Evolutionary conservation across 2,888 invertebrate genomes (phyloP).

Genomic region (Xylophagus ater): DNA sequence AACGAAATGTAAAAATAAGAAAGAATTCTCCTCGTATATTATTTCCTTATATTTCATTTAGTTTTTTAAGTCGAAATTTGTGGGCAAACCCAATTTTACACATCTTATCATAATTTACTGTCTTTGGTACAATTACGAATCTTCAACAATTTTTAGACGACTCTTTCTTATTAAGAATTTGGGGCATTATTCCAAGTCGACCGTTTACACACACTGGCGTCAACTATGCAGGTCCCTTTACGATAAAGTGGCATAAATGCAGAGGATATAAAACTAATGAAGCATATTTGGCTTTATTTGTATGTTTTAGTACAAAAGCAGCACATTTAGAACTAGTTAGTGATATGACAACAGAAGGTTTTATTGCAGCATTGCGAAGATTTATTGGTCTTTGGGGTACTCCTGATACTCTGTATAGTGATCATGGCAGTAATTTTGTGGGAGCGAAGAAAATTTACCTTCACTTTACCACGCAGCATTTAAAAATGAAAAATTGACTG

Average conservation of each 20-base stretch:
- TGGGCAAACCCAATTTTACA: too few relatives aligned
- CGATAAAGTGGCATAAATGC: conserved; percentile 7
- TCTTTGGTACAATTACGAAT: background rate
- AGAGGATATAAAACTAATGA: conserved; percentile 16
- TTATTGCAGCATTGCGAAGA: conserved; percentile 19
- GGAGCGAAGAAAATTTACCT: conserved; percentile 19
- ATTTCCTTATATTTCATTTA: too few relatives aligned
- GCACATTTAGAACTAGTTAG: background rate
- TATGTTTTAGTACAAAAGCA: conserved; percentile 15
- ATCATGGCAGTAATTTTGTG: conserved; percentile 22
- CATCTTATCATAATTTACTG: too few relatives aligned
- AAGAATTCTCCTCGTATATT: too few relatives aligned
- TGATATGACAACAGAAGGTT: conserved; percentile 14
- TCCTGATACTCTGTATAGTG: conserved; percentile 19
- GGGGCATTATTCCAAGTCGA: background rate
- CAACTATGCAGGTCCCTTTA: conserved; percentile 15
- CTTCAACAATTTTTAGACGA: background rate
- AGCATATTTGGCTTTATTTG: conserved; percentile 18
- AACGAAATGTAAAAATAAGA: too few relatives aligned
- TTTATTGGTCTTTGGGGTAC: conserved; percentile 21
- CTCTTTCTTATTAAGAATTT: background rate
- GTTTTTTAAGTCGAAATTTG: too few relatives aligned
- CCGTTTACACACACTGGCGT: conserved; percentile 12
- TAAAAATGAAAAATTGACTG: conserved; percentile 17
- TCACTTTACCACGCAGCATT: conserved; percentile 1